Evolutionary conservation across 2,113 vertebrate species (phyloP).

Genomic region (Laticauda colubrina): DNA sequence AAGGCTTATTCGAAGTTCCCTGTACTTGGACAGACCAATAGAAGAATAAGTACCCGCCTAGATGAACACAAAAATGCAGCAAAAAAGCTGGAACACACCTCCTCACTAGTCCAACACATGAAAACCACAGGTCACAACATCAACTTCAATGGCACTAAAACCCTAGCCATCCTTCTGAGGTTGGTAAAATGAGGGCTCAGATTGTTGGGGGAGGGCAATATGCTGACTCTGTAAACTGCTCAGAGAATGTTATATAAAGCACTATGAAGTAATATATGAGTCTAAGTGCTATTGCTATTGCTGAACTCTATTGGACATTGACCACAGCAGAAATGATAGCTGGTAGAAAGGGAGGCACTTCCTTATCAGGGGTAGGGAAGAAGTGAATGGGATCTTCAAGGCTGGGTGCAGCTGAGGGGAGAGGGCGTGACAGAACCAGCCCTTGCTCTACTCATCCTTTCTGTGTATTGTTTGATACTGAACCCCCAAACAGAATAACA

Average conservation of each 20-base stretch:
- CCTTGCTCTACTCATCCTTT: not conserved
- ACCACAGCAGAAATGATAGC: not conserved
- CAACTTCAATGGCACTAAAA: too few species aligned
- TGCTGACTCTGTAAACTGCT: not conserved
- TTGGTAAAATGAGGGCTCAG: not conserved
- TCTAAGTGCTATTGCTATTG: not conserved
- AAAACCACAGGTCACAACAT: too few species aligned
- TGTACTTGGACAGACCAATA: too few species aligned
- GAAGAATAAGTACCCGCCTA: too few species aligned
- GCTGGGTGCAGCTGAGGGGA: not conserved
- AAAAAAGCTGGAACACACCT: too few species aligned
- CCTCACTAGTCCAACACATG: too few species aligned
- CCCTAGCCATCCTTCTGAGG: not conserved
- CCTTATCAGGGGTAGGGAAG: not conserved
- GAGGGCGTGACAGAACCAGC: not conserved
- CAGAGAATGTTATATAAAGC: not conserved
- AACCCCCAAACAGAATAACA: not conserved
- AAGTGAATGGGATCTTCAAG: not conserved
- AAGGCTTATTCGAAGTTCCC: too few species aligned
- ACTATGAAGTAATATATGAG: not conserved
- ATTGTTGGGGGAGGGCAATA: not conserved
- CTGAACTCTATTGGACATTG: not conserved
- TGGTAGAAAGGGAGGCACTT: not conserved
- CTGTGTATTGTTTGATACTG: not conserved
- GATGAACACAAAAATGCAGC: too few species aligned